Base-by-base conservation (phyloP, 2,113 vertebrate genomes). In the Coturnix japonica region DNA sequence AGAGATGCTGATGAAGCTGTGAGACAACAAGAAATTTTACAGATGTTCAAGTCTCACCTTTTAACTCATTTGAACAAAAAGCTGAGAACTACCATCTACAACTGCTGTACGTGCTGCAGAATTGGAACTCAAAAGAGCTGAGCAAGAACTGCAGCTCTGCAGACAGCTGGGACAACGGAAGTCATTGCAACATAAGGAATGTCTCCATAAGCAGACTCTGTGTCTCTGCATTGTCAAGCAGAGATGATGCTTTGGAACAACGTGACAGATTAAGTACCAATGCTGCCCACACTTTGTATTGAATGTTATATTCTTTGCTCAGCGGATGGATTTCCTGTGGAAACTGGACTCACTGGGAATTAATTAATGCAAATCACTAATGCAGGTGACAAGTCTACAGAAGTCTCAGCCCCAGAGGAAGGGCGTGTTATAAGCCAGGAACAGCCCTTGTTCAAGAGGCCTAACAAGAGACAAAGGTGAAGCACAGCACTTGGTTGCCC, bases 321-420 rank as follows among this genome's bases (percentile, higher is more conserved):
- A 66, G 79, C 9, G 9, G 57, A 87, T 80, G 78, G 64, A 76
- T 67, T 94, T 95, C 90, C 91, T 85, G 60, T 53, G 82, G 60
- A 78, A 90, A 90, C 39, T 3, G 69, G 65, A 77, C 43, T 78
- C 65, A 66, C 0, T 78, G 76, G 76, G 85, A 83, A 92, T 60
- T 65, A 81, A 66, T 51, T 67, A 87, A 90, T 85, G 72, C 85
- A 88, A 80, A 94, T 90, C 69, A 77, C 51, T 71, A 77, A 64
- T 20, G 72, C 64, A 92, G 79, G 87, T 80, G 94, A 90, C 73
- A 94, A 66, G 63, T 6, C 21, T 61, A 75, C 49, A 79, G 63
- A 89, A 95, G 87, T 85, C 59, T 87, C 76, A 82, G 33, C 79
- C 91, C 78, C n/a, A 46, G 26, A 92, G 95, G 85, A 94, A 94